phyloP scores from a whole-genome alignment of 2,888 invertebrate species.

The Stenolophus ochropezus region DNA sequence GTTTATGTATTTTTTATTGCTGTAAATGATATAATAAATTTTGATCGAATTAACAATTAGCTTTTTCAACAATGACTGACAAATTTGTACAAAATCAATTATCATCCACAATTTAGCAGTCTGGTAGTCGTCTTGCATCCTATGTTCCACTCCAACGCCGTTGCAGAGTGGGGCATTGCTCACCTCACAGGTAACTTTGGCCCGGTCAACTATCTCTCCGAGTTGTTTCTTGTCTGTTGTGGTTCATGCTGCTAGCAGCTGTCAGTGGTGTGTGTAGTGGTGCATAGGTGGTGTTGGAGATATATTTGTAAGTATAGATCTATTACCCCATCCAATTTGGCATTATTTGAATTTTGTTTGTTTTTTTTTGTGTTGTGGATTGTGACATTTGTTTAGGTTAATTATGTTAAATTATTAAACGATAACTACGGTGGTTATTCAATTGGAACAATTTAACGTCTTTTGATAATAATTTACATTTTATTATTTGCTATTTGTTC shows the following conservation, averaged over 20 bases:
- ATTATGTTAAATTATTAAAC: not conserved
- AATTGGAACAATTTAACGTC: not conserved
- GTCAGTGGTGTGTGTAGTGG: slow-evolving; percentile 13
- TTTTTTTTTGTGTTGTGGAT: not conserved
- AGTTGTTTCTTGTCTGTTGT: not conserved
- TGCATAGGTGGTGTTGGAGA: not conserved
- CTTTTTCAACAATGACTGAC: not conserved
- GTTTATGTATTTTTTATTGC: too few relatives aligned
- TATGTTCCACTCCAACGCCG: slow-evolving; percentile 49
- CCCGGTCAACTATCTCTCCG: slow-evolving; percentile 52
- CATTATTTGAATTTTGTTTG: too few relatives aligned
- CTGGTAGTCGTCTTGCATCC: not conserved
- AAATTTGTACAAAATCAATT: not conserved
- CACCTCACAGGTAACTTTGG: slow-evolving; percentile 39
- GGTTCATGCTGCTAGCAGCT: not conserved
- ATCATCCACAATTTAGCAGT: not conserved
- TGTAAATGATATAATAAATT: not conserved
- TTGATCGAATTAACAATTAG: not conserved
- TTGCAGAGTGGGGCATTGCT: slow-evolving; percentile 48
- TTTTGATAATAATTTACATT: not conserved
- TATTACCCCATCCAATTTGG: too few relatives aligned
- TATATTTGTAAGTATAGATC: too few relatives aligned
- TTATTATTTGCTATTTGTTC: not conserved
- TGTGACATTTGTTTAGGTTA: not conserved
- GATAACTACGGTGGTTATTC: not conserved